Evolutionary conservation across 2,113 vertebrate species (phyloP).

Genomic region (Machaerirhynchus nigripectus): DNA sequence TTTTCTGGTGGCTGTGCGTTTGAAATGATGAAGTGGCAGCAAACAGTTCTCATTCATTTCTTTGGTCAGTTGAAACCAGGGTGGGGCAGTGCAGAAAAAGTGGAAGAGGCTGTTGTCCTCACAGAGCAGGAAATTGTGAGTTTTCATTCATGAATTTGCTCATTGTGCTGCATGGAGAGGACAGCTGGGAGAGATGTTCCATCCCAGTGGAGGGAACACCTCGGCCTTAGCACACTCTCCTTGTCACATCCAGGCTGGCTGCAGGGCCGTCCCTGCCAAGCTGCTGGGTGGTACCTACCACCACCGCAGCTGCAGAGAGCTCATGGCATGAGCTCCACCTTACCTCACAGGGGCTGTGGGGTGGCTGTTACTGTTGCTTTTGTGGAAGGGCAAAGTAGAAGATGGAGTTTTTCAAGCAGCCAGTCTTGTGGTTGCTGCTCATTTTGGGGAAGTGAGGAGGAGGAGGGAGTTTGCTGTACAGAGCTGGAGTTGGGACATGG

Average conservation of each 20-base stretch:
- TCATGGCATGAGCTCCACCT: rapidly evolving
- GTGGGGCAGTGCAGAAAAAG: rapidly evolving
- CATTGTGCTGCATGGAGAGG: neutral
- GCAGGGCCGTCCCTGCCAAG: neutral
- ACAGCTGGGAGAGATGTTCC: neutral
- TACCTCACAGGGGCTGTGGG: neutral
- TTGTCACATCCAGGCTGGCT: neutral
- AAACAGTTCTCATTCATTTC: neutral
- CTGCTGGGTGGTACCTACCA: neutral
- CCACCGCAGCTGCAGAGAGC: neutral
- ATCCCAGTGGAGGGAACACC: neutral
- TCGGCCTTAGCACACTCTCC: rapidly evolving
- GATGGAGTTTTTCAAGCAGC: neutral
- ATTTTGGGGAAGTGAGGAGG: neutral
- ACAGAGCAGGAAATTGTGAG: neutral
- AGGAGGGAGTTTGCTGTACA: neutral
- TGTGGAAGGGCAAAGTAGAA: neutral
- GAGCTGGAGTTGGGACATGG: neutral
- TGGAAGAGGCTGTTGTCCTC: neutral
- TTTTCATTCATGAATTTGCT: neutral
- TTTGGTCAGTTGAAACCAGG: neutral
- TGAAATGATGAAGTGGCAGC: neutral
- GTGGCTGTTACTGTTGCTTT: neutral
- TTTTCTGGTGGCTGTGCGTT: neutral
- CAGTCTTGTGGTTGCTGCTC: neutral